Conservation (phyloP, 2,888 invertebrate species). For the Troides aeacus region DNA sequence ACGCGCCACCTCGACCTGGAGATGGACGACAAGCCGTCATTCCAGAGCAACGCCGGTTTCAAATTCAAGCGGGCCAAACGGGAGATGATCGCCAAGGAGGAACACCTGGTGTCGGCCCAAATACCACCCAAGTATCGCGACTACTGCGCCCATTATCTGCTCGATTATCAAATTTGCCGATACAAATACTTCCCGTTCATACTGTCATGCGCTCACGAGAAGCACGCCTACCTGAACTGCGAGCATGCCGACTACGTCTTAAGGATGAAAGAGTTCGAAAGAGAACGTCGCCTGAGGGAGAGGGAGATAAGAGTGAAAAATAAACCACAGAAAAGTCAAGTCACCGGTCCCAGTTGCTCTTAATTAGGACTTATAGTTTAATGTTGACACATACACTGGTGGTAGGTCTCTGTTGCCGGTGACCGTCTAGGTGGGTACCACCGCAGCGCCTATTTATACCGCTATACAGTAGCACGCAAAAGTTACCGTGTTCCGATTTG, state of each 20-base stretch:
- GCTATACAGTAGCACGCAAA: too few species aligned
- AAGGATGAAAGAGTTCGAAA: conserved; percentile 69
- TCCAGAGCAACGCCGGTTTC: conserved; percentile 86
- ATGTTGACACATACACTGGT: too few species aligned
- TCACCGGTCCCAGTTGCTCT: conserved; percentile 9
- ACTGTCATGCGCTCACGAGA: conserved; percentile 84
- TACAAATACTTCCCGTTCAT: conserved; percentile 84
- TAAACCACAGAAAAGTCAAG: neutral
- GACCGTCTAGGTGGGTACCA: too few species aligned
- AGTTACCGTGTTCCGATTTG: too few species aligned
- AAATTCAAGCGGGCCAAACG: conserved; percentile 83
- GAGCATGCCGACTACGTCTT: conserved; percentile 88
- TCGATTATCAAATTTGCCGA: conserved; percentile 85
- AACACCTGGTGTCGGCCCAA: conserved; percentile 87
- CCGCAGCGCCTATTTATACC: too few species aligned
- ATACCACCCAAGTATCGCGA: conserved; percentile 85
- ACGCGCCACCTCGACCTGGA: conserved; percentile 51
- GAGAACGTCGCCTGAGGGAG: conserved; percentile 57
- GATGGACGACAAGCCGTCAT: conserved; percentile 78
- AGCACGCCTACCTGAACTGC: conserved; percentile 86
- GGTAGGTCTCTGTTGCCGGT: too few species aligned
- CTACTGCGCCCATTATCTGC: conserved; percentile 88
- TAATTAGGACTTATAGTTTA: neutral
- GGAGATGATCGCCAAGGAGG: conserved; percentile 84
- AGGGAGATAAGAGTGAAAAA: conserved; percentile 52